Evolutionary conservation across 2,888 invertebrate genomes (phyloP).

Genomic region (Phengaris alcon): DNA sequence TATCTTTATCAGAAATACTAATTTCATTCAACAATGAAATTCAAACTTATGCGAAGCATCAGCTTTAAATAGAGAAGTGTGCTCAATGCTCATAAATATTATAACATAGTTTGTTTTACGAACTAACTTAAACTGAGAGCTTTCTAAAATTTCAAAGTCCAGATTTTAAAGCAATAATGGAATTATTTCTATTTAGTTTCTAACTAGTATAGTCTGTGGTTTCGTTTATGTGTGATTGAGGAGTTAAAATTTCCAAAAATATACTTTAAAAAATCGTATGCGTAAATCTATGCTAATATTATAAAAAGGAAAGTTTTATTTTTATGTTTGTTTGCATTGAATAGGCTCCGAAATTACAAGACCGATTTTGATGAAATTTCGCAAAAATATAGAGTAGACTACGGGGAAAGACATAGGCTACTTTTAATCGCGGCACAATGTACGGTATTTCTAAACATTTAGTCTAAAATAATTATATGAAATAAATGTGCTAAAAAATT

Average conservation of each 20-base stretch:
- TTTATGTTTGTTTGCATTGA: too few relatives aligned
- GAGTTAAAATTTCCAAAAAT: neutral
- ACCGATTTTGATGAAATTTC: too few relatives aligned
- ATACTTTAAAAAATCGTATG: neutral
- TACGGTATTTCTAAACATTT: too few relatives aligned
- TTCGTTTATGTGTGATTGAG: neutral
- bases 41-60: neutral
- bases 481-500: neutral
- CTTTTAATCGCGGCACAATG: too few relatives aligned
- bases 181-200: slow-evolving; percentile 13
- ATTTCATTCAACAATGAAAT: neutral
- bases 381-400: too few relatives aligned
- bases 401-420: too few relatives aligned
- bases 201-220: neutral
- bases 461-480: neutral
- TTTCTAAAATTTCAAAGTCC: slow-evolving; percentile 22
- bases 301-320: too few relatives aligned
- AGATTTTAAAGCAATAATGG: slow-evolving; percentile 17
- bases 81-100: slow-evolving; percentile 8
- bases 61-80: neutral
- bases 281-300: too few relatives aligned
- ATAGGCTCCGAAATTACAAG: too few relatives aligned
- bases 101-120: slow-evolving; percentile 21
- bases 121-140: slow-evolving; percentile 11
- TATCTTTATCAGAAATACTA: neutral